Conservation (phyloP, 2,113 vertebrate species). For the Poeciliopsis prolifica region DNA sequence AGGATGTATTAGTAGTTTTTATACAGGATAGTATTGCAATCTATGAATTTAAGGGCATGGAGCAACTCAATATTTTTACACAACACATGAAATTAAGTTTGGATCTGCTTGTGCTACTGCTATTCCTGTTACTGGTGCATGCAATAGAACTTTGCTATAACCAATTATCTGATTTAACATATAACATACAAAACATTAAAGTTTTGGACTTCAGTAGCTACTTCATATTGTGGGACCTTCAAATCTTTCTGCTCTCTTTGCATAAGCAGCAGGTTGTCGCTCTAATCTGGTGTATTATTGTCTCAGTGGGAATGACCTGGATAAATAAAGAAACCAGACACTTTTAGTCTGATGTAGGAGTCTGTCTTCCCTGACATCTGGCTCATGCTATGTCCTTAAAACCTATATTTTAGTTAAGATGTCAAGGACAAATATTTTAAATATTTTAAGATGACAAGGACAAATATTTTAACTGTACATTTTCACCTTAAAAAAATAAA, state of each 20-base stretch:
- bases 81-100: neutral
- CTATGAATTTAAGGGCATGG: slow-evolving; percentile 16
- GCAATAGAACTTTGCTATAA: neutral
- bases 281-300: slow-evolving; percentile 10
- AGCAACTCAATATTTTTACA: neutral
- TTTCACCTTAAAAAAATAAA: too few species aligned
- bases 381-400: too few species aligned
- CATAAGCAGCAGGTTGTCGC: slow-evolving; percentile 11
- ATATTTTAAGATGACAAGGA: too few species aligned
- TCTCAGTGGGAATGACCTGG: slow-evolving; percentile 34
- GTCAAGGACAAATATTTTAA: too few species aligned
- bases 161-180: neutral
- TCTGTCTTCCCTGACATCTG: too few species aligned
- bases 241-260: neutral
- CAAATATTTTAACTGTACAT: too few species aligned
- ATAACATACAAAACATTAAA: neutral
- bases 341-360: slow-evolving; percentile 52
- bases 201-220: neutral
- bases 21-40: slow-evolving; percentile 14
- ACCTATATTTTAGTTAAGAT: too few species aligned
- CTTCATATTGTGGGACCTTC: neutral
- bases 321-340: slow-evolving; percentile 55
- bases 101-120: neutral
- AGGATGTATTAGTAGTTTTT: slow-evolving; percentile 33
- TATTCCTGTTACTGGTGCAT: neutral